Evolutionary conservation across 2,888 invertebrate genomes (phyloP).

Genomic region (Xestia c-nigrum): DNA sequence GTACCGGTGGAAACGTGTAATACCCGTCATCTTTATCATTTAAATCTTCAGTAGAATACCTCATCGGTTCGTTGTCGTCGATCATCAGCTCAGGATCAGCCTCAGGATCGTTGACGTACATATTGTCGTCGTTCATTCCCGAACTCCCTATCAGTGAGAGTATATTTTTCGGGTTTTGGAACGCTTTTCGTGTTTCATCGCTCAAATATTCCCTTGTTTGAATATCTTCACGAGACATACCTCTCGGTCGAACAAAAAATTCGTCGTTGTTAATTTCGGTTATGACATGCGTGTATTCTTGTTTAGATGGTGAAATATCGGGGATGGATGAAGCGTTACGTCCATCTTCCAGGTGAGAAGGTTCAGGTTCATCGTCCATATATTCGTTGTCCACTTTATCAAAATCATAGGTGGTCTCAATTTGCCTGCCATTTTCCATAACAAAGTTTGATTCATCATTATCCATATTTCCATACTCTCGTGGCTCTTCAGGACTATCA

Average conservation of each 20-base stretch:
- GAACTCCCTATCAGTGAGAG: conserved; percentile 91
- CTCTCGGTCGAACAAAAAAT: conserved; percentile 95
- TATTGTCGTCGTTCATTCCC: conserved; percentile 77
- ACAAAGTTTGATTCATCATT: conserved; percentile 77
- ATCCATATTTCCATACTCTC: conserved; percentile 87
- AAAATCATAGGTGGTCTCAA: conserved; percentile 87
- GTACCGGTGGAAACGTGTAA: conserved; percentile 89
- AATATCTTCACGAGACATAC: conserved; percentile 95
- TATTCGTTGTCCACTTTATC: conserved; percentile 90
- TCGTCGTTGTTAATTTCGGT: conserved; percentile 97
- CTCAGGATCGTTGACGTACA: conserved; percentile 83
- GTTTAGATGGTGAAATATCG: conserved; percentile 84
- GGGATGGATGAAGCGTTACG: conserved; percentile 76
- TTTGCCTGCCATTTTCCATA: conserved; percentile 82
- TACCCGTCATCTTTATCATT: conserved; percentile 89
- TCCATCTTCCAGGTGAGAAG: conserved; percentile 71
- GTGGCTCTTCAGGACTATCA: conserved; percentile 84
- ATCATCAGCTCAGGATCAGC: conserved; percentile 83
- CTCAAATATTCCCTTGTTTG: conserved; percentile 94
- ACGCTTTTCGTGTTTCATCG: conserved; percentile 95
- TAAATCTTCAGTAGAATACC: conserved; percentile 85
- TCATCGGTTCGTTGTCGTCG: conserved; percentile 80
- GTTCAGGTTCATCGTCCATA: conserved; percentile 87
- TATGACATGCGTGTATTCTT: conserved; percentile 91
- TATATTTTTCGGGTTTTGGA: conserved; percentile 92